These are phyloP conservation scores for Pegoplata infirma DNA, from an alignment of 2,888 invertebrate species.

Conservation along the genomic window DNA sequence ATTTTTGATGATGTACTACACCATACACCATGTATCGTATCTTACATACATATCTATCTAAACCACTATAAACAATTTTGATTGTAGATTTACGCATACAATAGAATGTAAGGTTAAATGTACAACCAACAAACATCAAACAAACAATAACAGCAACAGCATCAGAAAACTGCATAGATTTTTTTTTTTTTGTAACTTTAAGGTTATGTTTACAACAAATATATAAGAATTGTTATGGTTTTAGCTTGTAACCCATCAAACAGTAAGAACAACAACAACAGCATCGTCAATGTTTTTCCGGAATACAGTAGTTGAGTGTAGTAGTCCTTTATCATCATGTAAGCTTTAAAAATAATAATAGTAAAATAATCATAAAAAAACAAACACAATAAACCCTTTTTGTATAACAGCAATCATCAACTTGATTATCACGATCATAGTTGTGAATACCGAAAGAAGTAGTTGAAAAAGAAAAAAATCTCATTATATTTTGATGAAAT, in stretches of 20 bases:
- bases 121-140: not conserved
- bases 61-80: too few species aligned
- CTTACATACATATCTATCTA: slow-evolving; percentile 13
- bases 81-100: slow-evolving; percentile 38
- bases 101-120: slow-evolving; percentile 22
- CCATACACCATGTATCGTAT: slow-evolving; percentile 41
- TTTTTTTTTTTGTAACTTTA: slow-evolving; percentile 29
- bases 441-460: not conserved
- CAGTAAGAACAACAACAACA: too few species aligned
- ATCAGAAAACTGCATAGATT: slow-evolving; percentile 8
- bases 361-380: too few species aligned
- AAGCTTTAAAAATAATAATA: not conserved
- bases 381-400: not conserved
- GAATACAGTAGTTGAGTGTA: slow-evolving; percentile 38
- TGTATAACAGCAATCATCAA: slow-evolving; percentile 27
- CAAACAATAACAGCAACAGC: too few species aligned
- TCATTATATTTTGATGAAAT: slow-evolving; percentile 31
- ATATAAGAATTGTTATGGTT: slow-evolving; percentile 34
- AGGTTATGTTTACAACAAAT: slow-evolving; percentile 35
- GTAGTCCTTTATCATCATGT: slow-evolving; percentile 23
- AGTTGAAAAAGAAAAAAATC: slow-evolving; percentile 6
- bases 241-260: slow-evolving; percentile 17
- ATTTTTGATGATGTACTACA: slow-evolving; percentile 58
- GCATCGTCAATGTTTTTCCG: too few species aligned
- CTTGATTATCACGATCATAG: slow-evolving; percentile 32